Conservation (phyloP, 1,140 invertebrate genomes). For the Drosophila truncata region DNA sequence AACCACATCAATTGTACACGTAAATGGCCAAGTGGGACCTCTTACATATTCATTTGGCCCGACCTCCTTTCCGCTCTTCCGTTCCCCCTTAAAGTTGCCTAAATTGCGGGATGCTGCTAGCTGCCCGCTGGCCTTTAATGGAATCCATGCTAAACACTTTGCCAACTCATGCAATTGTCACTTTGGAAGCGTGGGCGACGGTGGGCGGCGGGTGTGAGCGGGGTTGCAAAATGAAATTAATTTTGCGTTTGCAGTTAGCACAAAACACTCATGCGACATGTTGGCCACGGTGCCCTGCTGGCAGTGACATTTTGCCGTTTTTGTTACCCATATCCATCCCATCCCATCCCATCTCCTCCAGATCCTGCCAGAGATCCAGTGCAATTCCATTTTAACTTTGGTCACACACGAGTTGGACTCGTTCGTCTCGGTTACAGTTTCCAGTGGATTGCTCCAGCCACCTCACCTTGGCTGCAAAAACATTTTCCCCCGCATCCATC, state of each 20-base stretch:
- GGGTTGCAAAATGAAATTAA: constrained; percentile 75
- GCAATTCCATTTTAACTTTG: constrained; percentile 80
- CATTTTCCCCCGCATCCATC: not conserved
- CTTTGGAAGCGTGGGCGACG: constrained; percentile 48
- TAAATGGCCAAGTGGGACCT: constrained; percentile 82
- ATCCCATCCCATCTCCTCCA: not conserved
- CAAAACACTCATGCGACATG: constrained; percentile 76
- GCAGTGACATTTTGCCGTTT: constrained; percentile 70
- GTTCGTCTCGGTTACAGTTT: constrained; percentile 76
- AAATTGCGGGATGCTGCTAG: constrained; percentile 50
- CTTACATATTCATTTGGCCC: constrained; percentile 76
- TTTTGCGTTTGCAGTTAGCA: constrained; percentile 73
- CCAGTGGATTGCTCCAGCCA: constrained; percentile 39
- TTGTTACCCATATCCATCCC: constrained; percentile 45
- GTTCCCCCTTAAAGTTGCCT: constrained; percentile 48
- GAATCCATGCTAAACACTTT: constrained; percentile 78
- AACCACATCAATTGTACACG: constrained; percentile 82
- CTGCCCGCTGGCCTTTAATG: constrained; percentile 58
- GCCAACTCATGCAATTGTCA: constrained; percentile 76
- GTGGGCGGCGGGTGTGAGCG: not conserved
- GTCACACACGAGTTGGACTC: constrained; percentile 71
- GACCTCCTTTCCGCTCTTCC: not conserved
- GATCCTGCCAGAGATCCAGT: constrained; percentile 16
- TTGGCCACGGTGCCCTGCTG: constrained; percentile 46
- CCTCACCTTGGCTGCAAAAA: constrained; percentile 6